Evolutionary conservation across 2,888 invertebrate species (phyloP), one percentile per base, ranked within the genome.

Genomic region (Callyntrura guangdongensis): DNA sequence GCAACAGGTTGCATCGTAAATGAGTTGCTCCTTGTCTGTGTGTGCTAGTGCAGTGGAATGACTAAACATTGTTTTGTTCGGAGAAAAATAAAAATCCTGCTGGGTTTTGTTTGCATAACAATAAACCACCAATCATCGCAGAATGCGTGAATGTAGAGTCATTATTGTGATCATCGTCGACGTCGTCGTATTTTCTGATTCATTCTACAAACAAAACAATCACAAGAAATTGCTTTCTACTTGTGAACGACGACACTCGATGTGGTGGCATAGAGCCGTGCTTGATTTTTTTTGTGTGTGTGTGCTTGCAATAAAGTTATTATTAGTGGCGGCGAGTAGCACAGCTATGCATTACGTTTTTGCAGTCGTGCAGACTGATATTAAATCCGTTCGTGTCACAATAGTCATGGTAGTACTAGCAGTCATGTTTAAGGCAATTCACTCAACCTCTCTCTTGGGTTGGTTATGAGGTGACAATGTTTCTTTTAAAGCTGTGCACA

Each of bases 21-120:
- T 77, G 53, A 67, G 27, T 17, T 81, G 64, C 20, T n/a, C n/a
- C n/a, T n/a, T n/a, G n/a, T n/a, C n/a, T n/a, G n/a, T n/a, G n/a
- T n/a, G n/a, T n/a, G n/a, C n/a, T n/a, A n/a, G n/a, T n/a, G n/a
- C n/a, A n/a, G n/a, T n/a, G n/a, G n/a, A 61, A 25, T 59, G 17
- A 49, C 64, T 77, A 64, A 36, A 59, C 77, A 56, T 79, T 67
- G 72, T 72, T 67, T 36, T 36, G 72, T 47, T 47, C 11, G 8
- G 9, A 61, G 25, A 47, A 11, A 47, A 47, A 47, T 59, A 53
- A 67, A 79, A 86, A 14, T 36, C 22, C 14, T 74, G 5, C 8
- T n/a, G 72, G n/a, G n/a, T n/a, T 85, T 69, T 79, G 87, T 87
- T 87, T 87, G 67, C 87, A 87, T 87, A 81, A 87, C 69, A 81